Evolutionary conservation across 2,797 vertebrate species (phyloP).

Genomic region (Ptychadena robeensis): DNA sequence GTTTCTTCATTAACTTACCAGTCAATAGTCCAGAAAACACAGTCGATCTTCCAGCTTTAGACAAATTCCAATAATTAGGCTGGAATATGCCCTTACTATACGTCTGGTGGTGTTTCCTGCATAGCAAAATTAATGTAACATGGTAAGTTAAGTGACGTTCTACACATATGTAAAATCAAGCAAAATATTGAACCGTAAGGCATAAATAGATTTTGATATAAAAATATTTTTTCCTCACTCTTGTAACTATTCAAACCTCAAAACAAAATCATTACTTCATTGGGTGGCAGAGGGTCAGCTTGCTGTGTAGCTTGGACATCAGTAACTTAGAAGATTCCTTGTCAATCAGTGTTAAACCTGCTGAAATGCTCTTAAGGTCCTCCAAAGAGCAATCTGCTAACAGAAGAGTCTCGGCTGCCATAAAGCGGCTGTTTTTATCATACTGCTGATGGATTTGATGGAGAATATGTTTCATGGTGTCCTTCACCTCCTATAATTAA

Average conservation of each 20-base stretch:
- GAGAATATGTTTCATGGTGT: constrained; percentile 69
- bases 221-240: too few relatives aligned
- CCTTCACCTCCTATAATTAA: constrained; percentile 66
- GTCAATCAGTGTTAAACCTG: constrained; percentile 62
- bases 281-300: constrained; percentile 48
- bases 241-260: too few relatives aligned
- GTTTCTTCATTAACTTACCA: constrained; percentile 64
- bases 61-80: constrained; percentile 69
- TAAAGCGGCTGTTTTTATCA: constrained; percentile 62
- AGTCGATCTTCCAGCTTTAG: constrained; percentile 64
- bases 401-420: constrained; percentile 69
- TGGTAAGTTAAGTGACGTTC: not conserved
- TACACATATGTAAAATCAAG: too few relatives aligned
- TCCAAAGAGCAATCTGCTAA: constrained; percentile 58
- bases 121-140: constrained; percentile 38
- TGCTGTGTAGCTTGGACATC: constrained; percentile 67
- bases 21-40: constrained; percentile 69
- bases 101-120: constrained; percentile 65
- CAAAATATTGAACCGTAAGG: too few relatives aligned
- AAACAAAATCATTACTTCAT: constrained; percentile 61
- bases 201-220: too few relatives aligned
- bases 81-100: constrained; percentile 64
- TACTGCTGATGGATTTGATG: constrained; percentile 65
- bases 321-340: constrained; percentile 64
- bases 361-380: constrained; percentile 69